Conservation (phyloP, 37 sponge, comb jelly and placozoan genomes). For the Cliona cf. orientalis region DNA sequence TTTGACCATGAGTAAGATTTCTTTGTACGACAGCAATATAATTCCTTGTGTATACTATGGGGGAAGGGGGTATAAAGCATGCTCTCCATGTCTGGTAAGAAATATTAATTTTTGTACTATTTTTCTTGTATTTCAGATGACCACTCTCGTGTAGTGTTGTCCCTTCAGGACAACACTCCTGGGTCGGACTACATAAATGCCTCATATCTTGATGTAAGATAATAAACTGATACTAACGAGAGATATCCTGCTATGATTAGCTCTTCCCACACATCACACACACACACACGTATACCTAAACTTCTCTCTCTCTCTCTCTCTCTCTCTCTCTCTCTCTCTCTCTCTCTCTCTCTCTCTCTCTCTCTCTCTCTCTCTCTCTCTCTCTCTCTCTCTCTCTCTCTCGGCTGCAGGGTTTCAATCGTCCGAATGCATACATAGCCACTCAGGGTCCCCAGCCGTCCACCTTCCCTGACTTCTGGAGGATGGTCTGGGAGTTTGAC, state of each 20-base stretch:
- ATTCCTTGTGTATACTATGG: too few species aligned
- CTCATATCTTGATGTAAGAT: conserved; percentile 65
- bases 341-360: conserved; percentile 3
- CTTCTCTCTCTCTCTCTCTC: background rate
- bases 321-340: background rate
- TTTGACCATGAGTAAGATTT: too few species aligned
- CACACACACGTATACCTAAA: background rate
- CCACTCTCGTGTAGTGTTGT: conserved; percentile 60
- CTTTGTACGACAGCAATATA: too few species aligned
- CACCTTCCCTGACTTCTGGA: conserved; percentile 72
- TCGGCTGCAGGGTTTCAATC: conserved; percentile 36
- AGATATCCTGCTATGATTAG: background rate
- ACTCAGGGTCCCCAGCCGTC: conserved; percentile 69
- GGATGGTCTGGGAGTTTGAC: conserved; percentile 77
- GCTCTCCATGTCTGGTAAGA: too few species aligned
- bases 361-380: background rate
- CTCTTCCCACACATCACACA: background rate
- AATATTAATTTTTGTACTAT: background rate
- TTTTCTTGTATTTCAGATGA: conserved; percentile 45
- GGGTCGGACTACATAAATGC: conserved; percentile 83
- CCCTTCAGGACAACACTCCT: conserved; percentile 60
- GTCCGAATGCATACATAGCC: conserved; percentile 58
- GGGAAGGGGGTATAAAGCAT: too few species aligned
- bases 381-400: conserved; percentile 8
- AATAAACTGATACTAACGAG: background rate